Base-by-base conservation (phyloP, 1,140 invertebrate genomes). In the Dreissena rostriformis region DNA sequence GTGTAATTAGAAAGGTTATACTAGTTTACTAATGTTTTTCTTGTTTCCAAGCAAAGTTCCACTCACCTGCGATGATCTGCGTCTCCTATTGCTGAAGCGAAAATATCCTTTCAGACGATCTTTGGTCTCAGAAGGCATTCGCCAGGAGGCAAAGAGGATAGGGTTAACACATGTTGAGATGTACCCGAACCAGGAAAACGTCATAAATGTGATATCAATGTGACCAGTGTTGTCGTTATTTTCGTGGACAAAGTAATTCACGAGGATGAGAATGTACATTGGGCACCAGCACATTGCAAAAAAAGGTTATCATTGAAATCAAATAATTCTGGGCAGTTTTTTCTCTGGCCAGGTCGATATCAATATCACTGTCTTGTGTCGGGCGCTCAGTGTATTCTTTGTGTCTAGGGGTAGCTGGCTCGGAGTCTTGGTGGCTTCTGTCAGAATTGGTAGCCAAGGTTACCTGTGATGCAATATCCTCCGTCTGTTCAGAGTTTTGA, bases 171-270 rank as follows among this genome's bases (percentile, higher is more conserved):
- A 95, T 0, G 95, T 96, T 51, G 96, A 96, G 53, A 96, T 89
- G 84, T 96, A 96, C 2, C 95, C 96, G 51, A 96, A 92, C 96
- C 96, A 96, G 10, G 96, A 95, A 84, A 96, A 96, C 82, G 95
- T 94, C 49, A 95, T 94, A 90, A 95, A 97, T 1, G 95, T 95
- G 24, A 96, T 94, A 88, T 96, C 96, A 76, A 96, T 96, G 88
- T 96, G 95, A 26, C 94, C 94, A 24, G 93, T 94, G 88, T 96
- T 96, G 57, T 96, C 95, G 82, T 96, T 96, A 0, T 96, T 96
- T 90, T 96, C 96, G 57, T 95, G 92, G 15, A 96, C 91, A 49
- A 95, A 95, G 75, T 96, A 94, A 65, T 95, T 94, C 0, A 95
- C 95, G 19, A 97, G 92, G 86, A 95, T 94, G 4, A 96, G 93